These are phyloP conservation scores for Melanargia galathea DNA, from an alignment of 2,888 invertebrate species.

Conservation along the genomic window DNA sequence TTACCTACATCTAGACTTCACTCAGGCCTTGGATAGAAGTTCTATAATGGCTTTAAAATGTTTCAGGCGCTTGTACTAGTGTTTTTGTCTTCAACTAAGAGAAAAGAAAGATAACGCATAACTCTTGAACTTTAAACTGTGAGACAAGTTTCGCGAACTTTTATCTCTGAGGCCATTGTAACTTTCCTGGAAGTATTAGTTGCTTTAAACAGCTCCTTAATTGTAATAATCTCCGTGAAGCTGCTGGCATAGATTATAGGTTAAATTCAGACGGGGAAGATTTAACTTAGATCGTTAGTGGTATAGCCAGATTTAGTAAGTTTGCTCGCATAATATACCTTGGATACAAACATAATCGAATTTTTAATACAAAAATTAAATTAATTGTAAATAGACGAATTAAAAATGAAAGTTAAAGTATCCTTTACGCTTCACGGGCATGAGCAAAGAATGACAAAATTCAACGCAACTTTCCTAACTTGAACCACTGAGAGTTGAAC, in stretches of 20 bases:
- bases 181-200: constrained; percentile 21
- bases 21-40: constrained; percentile 11
- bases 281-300: constrained; percentile 13
- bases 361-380: too few relatives aligned
- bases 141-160: constrained; percentile 29
- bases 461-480: too few relatives aligned
- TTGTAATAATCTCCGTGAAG: constrained; percentile 19
- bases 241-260: constrained; percentile 7
- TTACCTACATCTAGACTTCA: constrained; percentile 6
- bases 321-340: background rate
- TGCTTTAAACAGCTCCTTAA: constrained; percentile 26
- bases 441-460: too few relatives aligned
- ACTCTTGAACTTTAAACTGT: constrained; percentile 28
- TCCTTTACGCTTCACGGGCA: too few relatives aligned
- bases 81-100: constrained; percentile 25
- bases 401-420: too few relatives aligned
- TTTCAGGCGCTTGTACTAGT: constrained; percentile 25
- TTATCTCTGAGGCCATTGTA: constrained; percentile 29
- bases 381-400: too few relatives aligned
- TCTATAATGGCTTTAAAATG: constrained; percentile 27
- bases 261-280: constrained; percentile 4
- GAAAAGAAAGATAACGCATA: constrained; percentile 32
- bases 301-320: background rate
- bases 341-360: background rate
- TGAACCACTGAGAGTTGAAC: too few relatives aligned